Conservation (phyloP, 2,113 vertebrate species). For the Centropus bengalensis region DNA sequence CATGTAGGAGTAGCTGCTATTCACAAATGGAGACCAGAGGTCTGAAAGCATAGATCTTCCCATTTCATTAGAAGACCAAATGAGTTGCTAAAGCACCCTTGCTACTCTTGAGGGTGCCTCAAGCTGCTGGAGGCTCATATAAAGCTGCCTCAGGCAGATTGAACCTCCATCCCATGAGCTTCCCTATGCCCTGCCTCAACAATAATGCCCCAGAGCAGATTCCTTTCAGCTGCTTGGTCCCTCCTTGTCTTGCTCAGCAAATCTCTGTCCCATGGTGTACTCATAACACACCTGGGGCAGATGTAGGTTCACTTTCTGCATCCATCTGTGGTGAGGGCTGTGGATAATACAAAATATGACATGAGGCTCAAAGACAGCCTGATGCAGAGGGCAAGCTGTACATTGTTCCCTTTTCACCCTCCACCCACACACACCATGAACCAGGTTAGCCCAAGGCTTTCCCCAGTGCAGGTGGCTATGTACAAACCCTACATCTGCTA, state of each 20-base stretch:
- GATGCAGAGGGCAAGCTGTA: rapidly evolving
- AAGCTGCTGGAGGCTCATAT: neutral
- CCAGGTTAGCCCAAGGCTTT: neutral
- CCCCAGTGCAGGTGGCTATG: neutral
- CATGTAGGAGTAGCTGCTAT: neutral
- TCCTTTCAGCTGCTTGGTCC: neutral
- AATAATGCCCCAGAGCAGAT: neutral
- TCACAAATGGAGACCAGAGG: neutral
- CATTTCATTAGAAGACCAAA: neutral
- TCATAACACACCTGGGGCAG: neutral
- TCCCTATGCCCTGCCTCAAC: neutral
- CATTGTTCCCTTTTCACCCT: neutral
- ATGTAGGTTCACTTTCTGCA: neutral
- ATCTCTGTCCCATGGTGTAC: neutral
- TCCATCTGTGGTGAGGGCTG: neutral
- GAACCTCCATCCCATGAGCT: neutral
- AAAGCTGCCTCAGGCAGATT: neutral
- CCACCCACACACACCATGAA: rapidly evolving
- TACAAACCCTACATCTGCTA: neutral
- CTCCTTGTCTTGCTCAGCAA: neutral
- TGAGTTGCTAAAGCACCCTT: neutral
- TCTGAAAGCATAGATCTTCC: conserved; percentile 1
- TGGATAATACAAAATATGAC: neutral
- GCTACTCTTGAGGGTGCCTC: neutral
- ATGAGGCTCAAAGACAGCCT: rapidly evolving